Percentiles rank a stretch among this genome's conserved stretches.
These are phyloP conservation scores for Lypha dubia DNA, from an alignment of 2,888 invertebrate species.

Conservation along the genomic window DNA sequence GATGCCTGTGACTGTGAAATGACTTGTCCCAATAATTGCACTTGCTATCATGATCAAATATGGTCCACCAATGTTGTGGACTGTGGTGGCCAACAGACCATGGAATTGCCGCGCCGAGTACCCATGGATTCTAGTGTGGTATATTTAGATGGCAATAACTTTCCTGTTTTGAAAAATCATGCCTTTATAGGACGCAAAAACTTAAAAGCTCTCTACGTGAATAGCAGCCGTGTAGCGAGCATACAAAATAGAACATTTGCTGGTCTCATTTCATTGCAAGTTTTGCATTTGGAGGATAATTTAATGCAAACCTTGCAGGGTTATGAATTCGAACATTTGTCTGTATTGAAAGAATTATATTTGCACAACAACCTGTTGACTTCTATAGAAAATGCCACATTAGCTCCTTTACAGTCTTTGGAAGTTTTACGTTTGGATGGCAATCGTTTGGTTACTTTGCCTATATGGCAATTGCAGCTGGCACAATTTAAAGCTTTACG, in stretches of 20 bases:
- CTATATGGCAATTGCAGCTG: constrained; percentile 88
- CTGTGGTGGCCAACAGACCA: constrained; percentile 91
- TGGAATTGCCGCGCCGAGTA: constrained; percentile 92
- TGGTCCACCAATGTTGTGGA: constrained; percentile 97
- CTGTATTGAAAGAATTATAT: constrained; percentile 91
- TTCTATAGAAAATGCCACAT: constrained; percentile 91
- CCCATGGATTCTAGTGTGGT: constrained; percentile 98
- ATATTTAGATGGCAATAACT: constrained; percentile 94
- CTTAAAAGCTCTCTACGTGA: constrained; percentile 93
- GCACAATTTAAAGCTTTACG: constrained; percentile 82
- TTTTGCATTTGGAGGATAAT: constrained; percentile 93
- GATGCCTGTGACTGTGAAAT: constrained; percentile 98
- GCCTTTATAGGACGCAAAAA: constrained; percentile 97
- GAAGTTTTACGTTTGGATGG: constrained; percentile 92
- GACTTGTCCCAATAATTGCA: constrained; percentile 96
- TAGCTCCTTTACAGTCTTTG: constrained; percentile 90
- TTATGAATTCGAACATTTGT: constrained; percentile 93
- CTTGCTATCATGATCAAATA: constrained; percentile 96
- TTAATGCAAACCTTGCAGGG: constrained; percentile 91
- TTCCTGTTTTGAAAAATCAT: constrained; percentile 93
- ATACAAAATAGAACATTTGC: constrained; percentile 96
- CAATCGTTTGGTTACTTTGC: constrained; percentile 91
- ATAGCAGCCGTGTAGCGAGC: constrained; percentile 91
- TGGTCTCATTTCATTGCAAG: constrained; percentile 91
- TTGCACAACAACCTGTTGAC: constrained; percentile 93